Percentiles rank a stretch among this genome's conserved stretches.
Evolutionary conservation across 2,888 invertebrate genomes (phyloP).

Genomic region (Lithophane socia): DNA sequence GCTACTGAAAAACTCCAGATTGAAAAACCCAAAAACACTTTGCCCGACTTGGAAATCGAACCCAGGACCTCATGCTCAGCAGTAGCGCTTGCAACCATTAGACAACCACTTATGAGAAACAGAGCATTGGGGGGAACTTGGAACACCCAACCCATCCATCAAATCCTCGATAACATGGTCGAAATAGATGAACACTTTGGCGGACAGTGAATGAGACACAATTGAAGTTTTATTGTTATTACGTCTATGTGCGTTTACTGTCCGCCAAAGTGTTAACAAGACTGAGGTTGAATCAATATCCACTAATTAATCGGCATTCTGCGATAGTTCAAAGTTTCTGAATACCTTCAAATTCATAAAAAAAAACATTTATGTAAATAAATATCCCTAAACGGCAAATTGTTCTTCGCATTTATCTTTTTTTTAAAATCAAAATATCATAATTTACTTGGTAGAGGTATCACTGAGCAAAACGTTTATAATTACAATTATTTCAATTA

Average conservation of each 20-base stretch:
- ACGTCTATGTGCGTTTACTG: too few relatives aligned
- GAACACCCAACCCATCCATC: neutral
- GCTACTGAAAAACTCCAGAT: too few relatives aligned
- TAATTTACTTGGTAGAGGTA: conserved; percentile 27
- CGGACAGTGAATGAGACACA: too few relatives aligned
- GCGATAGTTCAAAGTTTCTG: neutral
- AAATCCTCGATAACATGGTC: neutral
- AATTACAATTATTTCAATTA: conserved; percentile 15
- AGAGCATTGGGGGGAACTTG: neutral
- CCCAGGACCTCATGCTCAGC: too few relatives aligned
- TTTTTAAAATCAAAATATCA: conserved; percentile 22
- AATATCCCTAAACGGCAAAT: conserved; percentile 2
- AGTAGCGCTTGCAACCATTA: too few relatives aligned
- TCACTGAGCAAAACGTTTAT: conserved; percentile 54
- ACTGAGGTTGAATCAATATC: neutral
- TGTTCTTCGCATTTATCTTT: conserved; percentile 21
- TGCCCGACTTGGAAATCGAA: too few relatives aligned
- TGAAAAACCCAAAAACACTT: too few relatives aligned
- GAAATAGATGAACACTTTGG: neutral
- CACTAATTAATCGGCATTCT: neutral
- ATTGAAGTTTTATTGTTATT: too few relatives aligned
- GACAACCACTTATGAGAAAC: neutral
- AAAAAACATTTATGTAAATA: conserved; percentile 1
- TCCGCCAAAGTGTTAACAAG: neutral
- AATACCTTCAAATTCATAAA: neutral